Conservation (phyloP, 2,113 vertebrate genomes). For the Macquaria australasica region DNA sequence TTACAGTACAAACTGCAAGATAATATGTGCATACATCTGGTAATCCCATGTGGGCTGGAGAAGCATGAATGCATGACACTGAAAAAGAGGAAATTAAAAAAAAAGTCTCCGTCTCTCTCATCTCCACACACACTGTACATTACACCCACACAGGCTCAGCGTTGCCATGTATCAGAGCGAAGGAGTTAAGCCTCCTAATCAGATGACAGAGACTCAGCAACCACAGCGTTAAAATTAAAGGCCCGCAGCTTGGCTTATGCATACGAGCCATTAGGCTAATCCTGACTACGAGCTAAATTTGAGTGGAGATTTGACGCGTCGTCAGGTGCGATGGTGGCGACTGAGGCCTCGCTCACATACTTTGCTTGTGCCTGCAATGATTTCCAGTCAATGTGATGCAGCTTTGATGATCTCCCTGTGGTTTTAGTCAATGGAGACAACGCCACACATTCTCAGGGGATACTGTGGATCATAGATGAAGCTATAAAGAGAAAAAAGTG, state of each 20-base stretch:
- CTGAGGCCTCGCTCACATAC: constrained; percentile 7
- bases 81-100: constrained; percentile 38
- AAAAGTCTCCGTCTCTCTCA: neutral
- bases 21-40: constrained; percentile 1
- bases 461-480: neutral
- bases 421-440: constrained; percentile 21
- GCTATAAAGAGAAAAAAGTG: neutral
- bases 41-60: constrained; percentile 26
- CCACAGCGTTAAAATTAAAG: constrained; percentile 38
- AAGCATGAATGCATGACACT: constrained; percentile 24
- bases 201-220: constrained; percentile 46
- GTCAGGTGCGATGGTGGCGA: constrained; percentile 15
- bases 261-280: constrained; percentile 59
- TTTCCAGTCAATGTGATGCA: constrained; percentile 38
- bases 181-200: constrained; percentile 63
- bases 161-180: constrained; percentile 20
- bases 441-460: constrained; percentile 7
- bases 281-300: constrained; percentile 22
- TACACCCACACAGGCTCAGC: constrained; percentile 30
- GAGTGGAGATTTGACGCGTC: constrained; percentile 39
- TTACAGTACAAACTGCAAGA: neutral
- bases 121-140: constrained; percentile 27
- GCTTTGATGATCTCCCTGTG: constrained; percentile 19
- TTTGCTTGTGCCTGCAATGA: constrained; percentile 19
- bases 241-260: constrained; percentile 44